These are phyloP conservation scores for Himalopsyche tibetana DNA, from an alignment of 2,888 invertebrate species.

Conservation along the genomic window DNA sequence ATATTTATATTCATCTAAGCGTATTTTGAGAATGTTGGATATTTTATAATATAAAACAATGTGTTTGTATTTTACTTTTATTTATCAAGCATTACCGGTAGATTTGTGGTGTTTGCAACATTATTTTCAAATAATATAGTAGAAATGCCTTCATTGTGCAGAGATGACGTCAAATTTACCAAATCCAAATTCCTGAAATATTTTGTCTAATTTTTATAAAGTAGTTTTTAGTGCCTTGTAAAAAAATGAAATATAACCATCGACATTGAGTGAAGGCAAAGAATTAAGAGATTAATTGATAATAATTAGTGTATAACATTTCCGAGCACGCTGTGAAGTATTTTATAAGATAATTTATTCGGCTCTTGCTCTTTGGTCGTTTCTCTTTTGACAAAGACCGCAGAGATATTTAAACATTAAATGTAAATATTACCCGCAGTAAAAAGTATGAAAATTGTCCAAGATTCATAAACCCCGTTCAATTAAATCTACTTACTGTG, in stretches of 20 bases:
- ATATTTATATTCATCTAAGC: background rate
- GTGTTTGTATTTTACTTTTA: background rate
- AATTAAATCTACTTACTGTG: too few relatives aligned
- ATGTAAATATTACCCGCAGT: too few relatives aligned
- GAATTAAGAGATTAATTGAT: too few relatives aligned
- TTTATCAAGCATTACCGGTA: background rate
- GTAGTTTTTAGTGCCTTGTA: too few relatives aligned
- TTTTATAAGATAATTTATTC: background rate
- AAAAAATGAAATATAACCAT: too few relatives aligned
- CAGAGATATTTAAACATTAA: too few relatives aligned
- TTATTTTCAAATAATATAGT: conserved; percentile 18
- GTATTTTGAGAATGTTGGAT: background rate
- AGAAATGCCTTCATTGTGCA: conserved; percentile 17
- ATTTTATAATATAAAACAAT: too few relatives aligned
- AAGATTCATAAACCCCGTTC: too few relatives aligned
- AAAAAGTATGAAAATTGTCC: too few relatives aligned
- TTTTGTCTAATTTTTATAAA: background rate
- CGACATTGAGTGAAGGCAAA: too few relatives aligned
- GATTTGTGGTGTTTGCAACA: background rate
- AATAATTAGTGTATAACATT: too few relatives aligned
- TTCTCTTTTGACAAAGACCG: background rate
- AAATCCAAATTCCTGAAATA: background rate
- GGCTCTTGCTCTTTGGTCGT: background rate
- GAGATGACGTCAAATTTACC: background rate
- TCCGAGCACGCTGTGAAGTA: too few relatives aligned